Percentiles rank a stretch among this genome's conserved stretches.
These are phyloP conservation scores for Pachyseris speciosa DNA, from an alignment of 64 coral and sea anemone genomes.

Conservation along the genomic window DNA sequence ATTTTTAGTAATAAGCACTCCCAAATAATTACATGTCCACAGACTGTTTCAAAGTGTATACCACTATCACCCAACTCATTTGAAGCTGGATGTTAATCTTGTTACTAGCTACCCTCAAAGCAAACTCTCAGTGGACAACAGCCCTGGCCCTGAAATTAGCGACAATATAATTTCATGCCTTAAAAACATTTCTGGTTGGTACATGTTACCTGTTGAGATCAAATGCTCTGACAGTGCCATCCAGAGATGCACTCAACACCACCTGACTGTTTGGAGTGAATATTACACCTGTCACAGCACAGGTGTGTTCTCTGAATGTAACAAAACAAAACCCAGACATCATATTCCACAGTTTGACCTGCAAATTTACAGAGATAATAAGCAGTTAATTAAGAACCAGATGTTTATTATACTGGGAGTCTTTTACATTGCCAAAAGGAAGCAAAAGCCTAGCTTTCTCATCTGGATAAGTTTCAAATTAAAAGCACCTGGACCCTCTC, in stretches of 20 bases:
- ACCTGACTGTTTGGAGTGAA: constrained; percentile 92
- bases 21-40: no score
- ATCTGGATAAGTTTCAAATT: no score
- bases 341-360: constrained; percentile 98
- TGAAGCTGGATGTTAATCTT: no score
- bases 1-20: no score
- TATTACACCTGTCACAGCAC: constrained; percentile 79
- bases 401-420: no score
- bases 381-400: not conserved
- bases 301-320: constrained; percentile 92
- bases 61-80: no score
- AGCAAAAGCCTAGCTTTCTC: no score
- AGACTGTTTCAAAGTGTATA: no score
- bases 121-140: no score
- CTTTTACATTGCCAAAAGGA: not conserved
- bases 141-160: not conserved
- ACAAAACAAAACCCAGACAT: constrained; percentile 98
- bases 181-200: not conserved
- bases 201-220: constrained; percentile 89
- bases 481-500: no score
- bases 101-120: no score
- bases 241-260: constrained; percentile 90
- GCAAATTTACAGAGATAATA: not conserved
- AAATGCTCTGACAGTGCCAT: constrained; percentile 98
- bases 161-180: not conserved